phyloP scores from a whole-genome alignment of 2,888 invertebrate species.

The Hirudinaria manillensis region DNA sequence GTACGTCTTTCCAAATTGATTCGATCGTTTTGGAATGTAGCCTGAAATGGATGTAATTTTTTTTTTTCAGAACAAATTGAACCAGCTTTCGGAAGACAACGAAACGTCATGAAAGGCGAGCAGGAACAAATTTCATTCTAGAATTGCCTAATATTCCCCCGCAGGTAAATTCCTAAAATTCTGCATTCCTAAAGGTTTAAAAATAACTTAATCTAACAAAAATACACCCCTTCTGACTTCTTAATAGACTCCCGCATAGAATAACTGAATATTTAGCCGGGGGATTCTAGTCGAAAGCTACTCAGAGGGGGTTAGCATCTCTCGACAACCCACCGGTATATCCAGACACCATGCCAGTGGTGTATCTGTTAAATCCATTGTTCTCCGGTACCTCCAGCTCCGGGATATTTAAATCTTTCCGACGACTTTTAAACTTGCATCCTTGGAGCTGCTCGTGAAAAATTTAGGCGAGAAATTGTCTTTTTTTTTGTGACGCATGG shows the following conservation, averaged over 20 bases:
- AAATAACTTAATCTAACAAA: no score
- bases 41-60: neutral
- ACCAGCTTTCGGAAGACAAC: neutral
- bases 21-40: slow-evolving; percentile 22
- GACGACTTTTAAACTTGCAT: neutral
- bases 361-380: slow-evolving; percentile 53
- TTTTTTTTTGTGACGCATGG: neutral
- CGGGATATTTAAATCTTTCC: neutral
- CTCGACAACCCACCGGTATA: slow-evolving; percentile 33
- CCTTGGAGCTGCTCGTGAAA: neutral
- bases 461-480: neutral
- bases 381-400: slow-evolving; percentile 45
- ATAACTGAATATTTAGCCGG: no score
- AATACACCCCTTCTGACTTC: no score
- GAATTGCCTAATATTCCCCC: no score
- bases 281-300: no score
- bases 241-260: no score
- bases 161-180: no score
- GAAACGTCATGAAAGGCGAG: neutral
- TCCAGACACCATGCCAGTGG: slow-evolving; percentile 50
- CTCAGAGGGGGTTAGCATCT: no score
- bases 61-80: neutral
- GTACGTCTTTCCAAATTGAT: slow-evolving; percentile 22
- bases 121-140: no score
- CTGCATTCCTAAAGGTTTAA: no score